Percentiles rank a stretch among this genome's conserved stretches.
Conservation (phyloP, 2,888 invertebrate species). For the Labia minor region DNA sequence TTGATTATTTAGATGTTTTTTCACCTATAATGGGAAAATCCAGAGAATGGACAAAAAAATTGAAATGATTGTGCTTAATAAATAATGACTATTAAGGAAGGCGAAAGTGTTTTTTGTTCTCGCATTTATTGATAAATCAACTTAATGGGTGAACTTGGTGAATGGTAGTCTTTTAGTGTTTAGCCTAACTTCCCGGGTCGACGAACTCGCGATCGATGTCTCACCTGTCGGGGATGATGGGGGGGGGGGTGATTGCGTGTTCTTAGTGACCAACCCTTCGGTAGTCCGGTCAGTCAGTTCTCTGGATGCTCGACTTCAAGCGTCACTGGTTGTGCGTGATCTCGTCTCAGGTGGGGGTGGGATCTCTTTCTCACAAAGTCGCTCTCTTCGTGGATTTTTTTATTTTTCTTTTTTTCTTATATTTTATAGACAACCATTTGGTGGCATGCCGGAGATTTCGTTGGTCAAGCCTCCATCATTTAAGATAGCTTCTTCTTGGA, state of each 20-base stretch:
- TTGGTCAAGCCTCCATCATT: background rate
- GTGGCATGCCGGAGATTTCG: background rate
- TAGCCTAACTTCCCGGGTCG: conserved; percentile 1
- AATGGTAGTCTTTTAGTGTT: background rate
- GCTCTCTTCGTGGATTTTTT: too few species aligned
- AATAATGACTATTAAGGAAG: too few species aligned
- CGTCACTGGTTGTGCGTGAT: background rate
- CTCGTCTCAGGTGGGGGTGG: background rate
- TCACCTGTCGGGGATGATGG: background rate
- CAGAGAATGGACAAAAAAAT: too few species aligned
- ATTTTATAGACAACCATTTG: background rate
- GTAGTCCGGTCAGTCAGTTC: background rate
- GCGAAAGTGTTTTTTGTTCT: too few species aligned
- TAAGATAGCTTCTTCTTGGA: background rate
- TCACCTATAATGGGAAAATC: too few species aligned
- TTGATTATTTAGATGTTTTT: too few species aligned
- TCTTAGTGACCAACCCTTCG: background rate
- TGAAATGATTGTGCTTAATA: too few species aligned
- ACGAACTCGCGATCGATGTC: conserved; percentile 7
- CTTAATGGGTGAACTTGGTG: background rate
- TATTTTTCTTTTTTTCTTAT: too few species aligned
- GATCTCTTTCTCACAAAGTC: background rate
- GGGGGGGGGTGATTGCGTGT: background rate
- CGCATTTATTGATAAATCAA: too few species aligned
- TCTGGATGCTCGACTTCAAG: background rate